Evolutionary conservation across 2,888 invertebrate genomes (phyloP).

Genomic region (Seira ritae): DNA sequence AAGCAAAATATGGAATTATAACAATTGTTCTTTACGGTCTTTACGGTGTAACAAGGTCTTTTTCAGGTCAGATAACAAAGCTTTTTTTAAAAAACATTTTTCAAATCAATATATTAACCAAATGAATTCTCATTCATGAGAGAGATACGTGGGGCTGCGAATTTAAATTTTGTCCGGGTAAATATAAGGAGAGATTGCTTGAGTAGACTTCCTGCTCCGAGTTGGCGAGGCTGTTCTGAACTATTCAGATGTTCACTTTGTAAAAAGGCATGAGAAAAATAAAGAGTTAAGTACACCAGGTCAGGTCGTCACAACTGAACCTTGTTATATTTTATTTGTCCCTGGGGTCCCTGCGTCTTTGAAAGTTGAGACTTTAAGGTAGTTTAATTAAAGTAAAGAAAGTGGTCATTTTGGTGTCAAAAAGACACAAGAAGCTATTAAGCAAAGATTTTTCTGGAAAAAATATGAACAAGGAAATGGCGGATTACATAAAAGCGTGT

Average conservation of each 20-base stretch:
- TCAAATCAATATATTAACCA: no score
- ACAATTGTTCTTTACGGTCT: no score
- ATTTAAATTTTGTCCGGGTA: slow-evolving; percentile 47
- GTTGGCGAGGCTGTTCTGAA: no score
- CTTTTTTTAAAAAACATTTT: no score
- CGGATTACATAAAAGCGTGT: slow-evolving; percentile 44
- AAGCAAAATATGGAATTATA: no score
- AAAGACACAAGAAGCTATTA: slow-evolving; percentile 41
- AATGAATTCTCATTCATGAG: no score
- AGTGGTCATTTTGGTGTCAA: slow-evolving; percentile 54
- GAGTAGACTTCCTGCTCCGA: no score
- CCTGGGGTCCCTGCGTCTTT: slow-evolving; percentile 29
- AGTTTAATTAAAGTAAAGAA: slow-evolving; percentile 49
- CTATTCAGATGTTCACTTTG: slow-evolving; percentile 3
- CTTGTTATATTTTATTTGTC: no score
- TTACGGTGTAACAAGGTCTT: no score
- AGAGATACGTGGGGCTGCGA: slow-evolving; percentile 46
- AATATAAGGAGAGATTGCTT: slow-evolving; percentile 47
- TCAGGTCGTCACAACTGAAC: no score
- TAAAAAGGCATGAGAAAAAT: slow-evolving; percentile 17
- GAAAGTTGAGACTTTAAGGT: slow-evolving; percentile 26
- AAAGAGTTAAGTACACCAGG: not conserved
- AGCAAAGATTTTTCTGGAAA: slow-evolving; percentile 55
- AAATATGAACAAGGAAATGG: slow-evolving; percentile 36
- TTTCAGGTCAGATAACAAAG: no score